Evolutionary conservation across 2,797 vertebrate species (phyloP).

Genomic region (Rhynchonycteris naso): DNA sequence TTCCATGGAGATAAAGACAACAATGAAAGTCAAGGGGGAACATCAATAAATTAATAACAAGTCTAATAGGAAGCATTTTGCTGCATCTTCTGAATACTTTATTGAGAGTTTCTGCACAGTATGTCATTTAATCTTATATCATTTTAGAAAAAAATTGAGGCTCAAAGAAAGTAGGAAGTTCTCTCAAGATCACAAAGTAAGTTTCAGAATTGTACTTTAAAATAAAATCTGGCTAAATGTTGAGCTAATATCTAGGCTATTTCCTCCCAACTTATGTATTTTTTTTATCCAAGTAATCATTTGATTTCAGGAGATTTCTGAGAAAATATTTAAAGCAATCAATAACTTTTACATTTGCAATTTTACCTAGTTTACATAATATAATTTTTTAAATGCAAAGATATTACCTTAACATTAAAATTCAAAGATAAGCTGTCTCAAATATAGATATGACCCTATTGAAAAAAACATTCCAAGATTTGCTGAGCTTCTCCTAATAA

Average conservation of each 20-base stretch:
- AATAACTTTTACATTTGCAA: neutral
- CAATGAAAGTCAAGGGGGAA: neutral
- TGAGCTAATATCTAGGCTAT: neutral
- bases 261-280: neutral
- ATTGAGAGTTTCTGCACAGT: neutral
- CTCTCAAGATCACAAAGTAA: neutral
- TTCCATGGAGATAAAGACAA: constrained; percentile 32
- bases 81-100: neutral
- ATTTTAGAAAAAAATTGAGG: neutral
- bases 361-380: neutral
- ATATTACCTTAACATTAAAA: neutral
- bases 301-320: neutral
- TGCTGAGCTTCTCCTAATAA: neutral
- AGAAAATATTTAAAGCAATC: neutral
- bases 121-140: constrained; percentile 8
- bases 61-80: neutral
- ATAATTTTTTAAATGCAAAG: neutral
- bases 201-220: neutral
- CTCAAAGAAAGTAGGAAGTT: constrained; percentile 5
- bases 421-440: neutral
- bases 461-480: neutral
- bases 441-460: neutral
- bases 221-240: neutral
- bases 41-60: neutral
- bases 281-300: neutral